A percentile compares a stretch with the other conserved stretches of the same genome.
phyloP scores from a whole-genome alignment of 2,113 vertebrate species.

The Proterorhinus semilunaris region DNA sequence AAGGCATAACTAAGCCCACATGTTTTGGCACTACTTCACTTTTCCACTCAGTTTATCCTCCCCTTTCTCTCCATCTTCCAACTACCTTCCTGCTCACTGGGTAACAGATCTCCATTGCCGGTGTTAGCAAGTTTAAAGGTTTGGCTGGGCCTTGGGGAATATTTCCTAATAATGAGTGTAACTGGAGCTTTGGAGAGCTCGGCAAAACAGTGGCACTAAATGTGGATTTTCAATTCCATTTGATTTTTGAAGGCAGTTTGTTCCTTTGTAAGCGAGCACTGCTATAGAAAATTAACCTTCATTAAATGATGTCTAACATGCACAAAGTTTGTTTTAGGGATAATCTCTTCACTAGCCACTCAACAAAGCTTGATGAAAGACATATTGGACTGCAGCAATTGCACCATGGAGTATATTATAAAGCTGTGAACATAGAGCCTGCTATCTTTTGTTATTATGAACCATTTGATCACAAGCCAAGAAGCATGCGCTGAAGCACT shows the following conservation, averaged over 20 bases:
- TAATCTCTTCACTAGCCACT: too few species aligned
- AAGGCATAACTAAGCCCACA: conserved; percentile 61
- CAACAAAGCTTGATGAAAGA: too few species aligned
- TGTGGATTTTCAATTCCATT: conserved; percentile 30
- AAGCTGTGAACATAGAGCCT: too few species aligned
- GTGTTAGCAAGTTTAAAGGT: conserved; percentile 27
- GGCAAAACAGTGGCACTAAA: conserved; percentile 34
- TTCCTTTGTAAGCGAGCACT: neutral
- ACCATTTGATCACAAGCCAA: too few species aligned
- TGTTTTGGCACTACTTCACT: conserved; percentile 16
- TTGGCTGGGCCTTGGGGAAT: conserved; percentile 34
- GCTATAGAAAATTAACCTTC: too few species aligned
- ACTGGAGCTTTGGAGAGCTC: conserved; percentile 13
- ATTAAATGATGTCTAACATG: too few species aligned
- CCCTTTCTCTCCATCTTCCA: conserved; percentile 20
- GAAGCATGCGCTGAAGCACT: too few species aligned
- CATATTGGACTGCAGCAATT: too few species aligned
- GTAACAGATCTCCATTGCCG: conserved; percentile 43
- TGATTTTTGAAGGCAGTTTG: neutral
- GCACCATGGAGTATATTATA: too few species aligned
- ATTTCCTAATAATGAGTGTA: neutral
- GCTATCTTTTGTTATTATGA: too few species aligned
- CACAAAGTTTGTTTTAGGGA: too few species aligned
- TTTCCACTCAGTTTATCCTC: conserved; percentile 12
- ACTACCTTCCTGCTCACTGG: conserved; percentile 48